These are phyloP conservation scores for Plutella xylostella DNA, from an alignment of 2,888 invertebrate genomes.

Conservation along the genomic window DNA sequence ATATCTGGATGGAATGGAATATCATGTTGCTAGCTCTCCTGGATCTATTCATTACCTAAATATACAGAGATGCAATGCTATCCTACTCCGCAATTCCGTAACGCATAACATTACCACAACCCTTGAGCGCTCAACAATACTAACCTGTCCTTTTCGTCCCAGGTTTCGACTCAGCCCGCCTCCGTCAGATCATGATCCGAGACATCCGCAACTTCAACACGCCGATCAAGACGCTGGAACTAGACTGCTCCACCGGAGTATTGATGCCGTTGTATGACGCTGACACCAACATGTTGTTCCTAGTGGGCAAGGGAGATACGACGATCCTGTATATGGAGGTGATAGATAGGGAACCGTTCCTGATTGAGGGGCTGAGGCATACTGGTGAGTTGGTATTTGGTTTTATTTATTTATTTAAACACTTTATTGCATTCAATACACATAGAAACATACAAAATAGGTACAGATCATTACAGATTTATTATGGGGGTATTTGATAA, in stretches of 20 bases:
- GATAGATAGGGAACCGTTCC: slow-evolving; percentile 86
- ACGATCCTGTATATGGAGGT: slow-evolving; percentile 92
- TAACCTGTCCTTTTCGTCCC: slow-evolving; percentile 3
- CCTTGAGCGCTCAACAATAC: neutral
- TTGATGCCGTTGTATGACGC: slow-evolving; percentile 93
- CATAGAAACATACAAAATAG: too few relatives aligned
- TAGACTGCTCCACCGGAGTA: slow-evolving; percentile 91
- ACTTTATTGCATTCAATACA: too few relatives aligned
- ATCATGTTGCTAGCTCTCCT: too few relatives aligned
- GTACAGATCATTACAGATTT: too few relatives aligned
- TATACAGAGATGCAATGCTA: too few relatives aligned
- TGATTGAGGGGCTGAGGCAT: slow-evolving; percentile 90
- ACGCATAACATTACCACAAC: too few relatives aligned
- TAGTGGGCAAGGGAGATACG: slow-evolving; percentile 95
- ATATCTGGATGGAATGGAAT: too few relatives aligned
- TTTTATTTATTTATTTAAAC: neutral
- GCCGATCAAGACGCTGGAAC: slow-evolving; percentile 81
- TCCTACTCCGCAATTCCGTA: too few relatives aligned
- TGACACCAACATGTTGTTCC: slow-evolving; percentile 95
- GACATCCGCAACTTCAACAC: slow-evolving; percentile 85
- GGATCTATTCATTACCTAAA: too few relatives aligned
- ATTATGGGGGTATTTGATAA: too few relatives aligned
- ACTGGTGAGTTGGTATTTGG: slow-evolving; percentile 58
- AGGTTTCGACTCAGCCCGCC: slow-evolving; percentile 86
- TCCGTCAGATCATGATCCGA: slow-evolving; percentile 89